Evolutionary conservation across 1,140 invertebrate species (phyloP), one percentile per base, ranked within the genome.

Genomic region (Ladona fulva): DNA sequence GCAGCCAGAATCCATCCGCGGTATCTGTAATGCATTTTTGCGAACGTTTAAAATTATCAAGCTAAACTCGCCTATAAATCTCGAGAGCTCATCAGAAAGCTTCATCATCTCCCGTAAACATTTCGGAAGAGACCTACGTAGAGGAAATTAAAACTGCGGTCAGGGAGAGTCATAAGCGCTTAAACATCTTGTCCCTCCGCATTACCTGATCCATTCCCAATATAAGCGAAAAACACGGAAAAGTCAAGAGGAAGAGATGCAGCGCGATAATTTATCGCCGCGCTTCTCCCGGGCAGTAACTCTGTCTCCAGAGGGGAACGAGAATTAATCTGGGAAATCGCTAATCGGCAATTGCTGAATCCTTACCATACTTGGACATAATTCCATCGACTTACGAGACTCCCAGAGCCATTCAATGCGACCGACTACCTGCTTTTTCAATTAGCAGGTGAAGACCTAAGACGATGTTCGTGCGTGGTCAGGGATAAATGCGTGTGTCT

Each of bases 351-450:
- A 66, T 66, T 66, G 52, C 52, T 66, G 52, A 66, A 66, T 66
- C 52, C 16, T 66, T 66, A 66, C 52, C 52, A 66, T 66, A 66
- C 52, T 66, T 66, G 52, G 52, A 66, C n/a, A 66, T 66, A 66
- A 66, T 66, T 66, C 52, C 52, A 19, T 22, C 52, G 52, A 66
- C 52, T 66, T 66, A 66, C 52, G 52, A 66, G 52, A 22, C 52
- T 66, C 52, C n/a, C 3, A 16, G 16, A 22, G 52, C 52, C 52
- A 22, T 22, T 66, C 16, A 66, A 66, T 66, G 52, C 52, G 52
- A 66, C 52, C 52, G n/a, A 66, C 52, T 66, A 66, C 52, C 52
- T 66, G 52, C 52, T 66, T 66, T 66, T 66, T 66, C 52, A 66
- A 66, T 66, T 66, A 66, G 52, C 12, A 12, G 52, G 29, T 22